Evolutionary conservation across 2,113 vertebrate species (phyloP), one percentile per base, ranked within the genome.

Genomic region (Pachycephala philippinensis): DNA sequence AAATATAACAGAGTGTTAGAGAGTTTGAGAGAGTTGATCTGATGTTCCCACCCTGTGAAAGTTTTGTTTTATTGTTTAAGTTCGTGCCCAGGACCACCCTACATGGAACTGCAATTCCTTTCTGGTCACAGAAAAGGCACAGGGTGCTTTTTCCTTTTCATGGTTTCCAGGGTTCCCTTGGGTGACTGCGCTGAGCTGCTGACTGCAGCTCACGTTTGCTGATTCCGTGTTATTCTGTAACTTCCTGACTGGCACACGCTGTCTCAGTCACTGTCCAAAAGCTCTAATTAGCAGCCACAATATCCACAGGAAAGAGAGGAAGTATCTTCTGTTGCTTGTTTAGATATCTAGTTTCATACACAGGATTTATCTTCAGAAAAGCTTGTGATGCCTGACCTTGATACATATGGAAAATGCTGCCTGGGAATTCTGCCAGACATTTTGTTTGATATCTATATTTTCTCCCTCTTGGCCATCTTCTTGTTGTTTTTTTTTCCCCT

Each of bases 391-490:
- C 21, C 50, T 91, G 81, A 96, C 89, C 93, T 91, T 76, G 81
- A 76, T 69, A 76, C 7, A 27, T 61, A 69, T 39, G 50, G 66
- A 82, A 85, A 83, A 50, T 74, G 79, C 87, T 85, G 23, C 27
- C 63, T 10, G 71, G 84, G 89, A 54, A 35, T 33, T 37, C 18
- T 87, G 87, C 93, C 93, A 87, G 74, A 59, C 42, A 45, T 90
- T 96, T 91, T 89, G 53, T 53, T 95, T 87, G 28, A 66, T 76
- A 83, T 57, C 84, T 85, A 33, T 39, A n/a, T 91, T 93, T 94
- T 90, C 45, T 88, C 26, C 26, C 20, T 82, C 79, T 83, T 92
- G 85, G 37, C 31, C 3, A 1, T 65, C 53, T 49, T 54, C 4
- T 52, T 54, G 4, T 65, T 63, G 12, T 31, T 22, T 52, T 49